Evolutionary conservation across 2,797 vertebrate genomes (phyloP).

Genomic region (Lepilemur septentrionalis): DNA sequence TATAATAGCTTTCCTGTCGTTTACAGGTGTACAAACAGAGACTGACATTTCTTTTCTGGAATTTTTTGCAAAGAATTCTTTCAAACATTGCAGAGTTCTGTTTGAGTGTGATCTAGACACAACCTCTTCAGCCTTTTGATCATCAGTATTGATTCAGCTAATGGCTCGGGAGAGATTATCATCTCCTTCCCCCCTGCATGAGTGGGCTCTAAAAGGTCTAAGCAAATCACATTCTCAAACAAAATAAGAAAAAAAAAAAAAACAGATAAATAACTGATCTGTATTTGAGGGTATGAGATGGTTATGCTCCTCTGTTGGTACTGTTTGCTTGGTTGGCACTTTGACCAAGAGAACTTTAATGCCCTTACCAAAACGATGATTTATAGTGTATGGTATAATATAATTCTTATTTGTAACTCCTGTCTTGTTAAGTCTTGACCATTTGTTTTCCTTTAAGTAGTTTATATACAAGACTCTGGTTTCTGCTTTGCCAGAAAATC

Average conservation of each 20-base stretch:
- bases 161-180: not conserved
- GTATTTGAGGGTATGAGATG: not conserved
- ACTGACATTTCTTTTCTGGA: not conserved
- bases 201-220: not conserved
- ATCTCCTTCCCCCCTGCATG: fast-evolving
- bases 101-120: not conserved
- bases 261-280: not conserved
- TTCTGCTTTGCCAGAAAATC: not conserved
- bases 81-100: not conserved
- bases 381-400: not conserved
- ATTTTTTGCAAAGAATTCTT: not conserved
- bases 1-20: not conserved
- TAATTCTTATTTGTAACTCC: not conserved
- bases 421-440: not conserved
- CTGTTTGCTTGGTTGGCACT: not conserved
- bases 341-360: not conserved
- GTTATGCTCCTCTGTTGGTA: not conserved
- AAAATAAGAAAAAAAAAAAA: not conserved
- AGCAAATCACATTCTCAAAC: not conserved
- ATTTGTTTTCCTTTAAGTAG: not conserved
- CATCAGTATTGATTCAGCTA: not conserved
- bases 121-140: not conserved
- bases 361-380: not conserved
- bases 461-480: not conserved
- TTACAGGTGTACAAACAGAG: not conserved